Conservation (phyloP, 2,797 vertebrate genomes). For the Nyctibius grandis region DNA sequence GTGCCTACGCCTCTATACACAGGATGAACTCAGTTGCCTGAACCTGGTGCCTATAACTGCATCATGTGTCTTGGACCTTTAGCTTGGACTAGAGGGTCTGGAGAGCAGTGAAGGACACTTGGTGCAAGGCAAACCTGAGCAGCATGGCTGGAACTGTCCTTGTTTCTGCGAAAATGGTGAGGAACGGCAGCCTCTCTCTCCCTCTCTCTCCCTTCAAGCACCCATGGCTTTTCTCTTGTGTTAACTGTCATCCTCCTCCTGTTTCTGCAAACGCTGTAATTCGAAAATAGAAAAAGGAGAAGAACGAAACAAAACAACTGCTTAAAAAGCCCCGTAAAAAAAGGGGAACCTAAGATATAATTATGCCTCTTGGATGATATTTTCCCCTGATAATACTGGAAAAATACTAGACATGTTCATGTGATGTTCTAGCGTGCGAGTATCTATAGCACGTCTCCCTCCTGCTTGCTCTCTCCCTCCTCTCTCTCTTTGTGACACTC, state of each 20-base stretch:
- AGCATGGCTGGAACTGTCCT: neutral
- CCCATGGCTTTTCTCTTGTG: neutral
- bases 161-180: neutral
- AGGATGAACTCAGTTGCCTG: neutral
- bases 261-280: constrained; percentile 15
- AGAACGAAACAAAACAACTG: constrained; percentile 36
- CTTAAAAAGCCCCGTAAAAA: neutral
- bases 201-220: neutral
- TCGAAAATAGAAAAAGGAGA: constrained; percentile 60
- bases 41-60: neutral
- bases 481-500: neutral
- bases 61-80: neutral
- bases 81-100: neutral
- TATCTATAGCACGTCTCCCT: neutral
- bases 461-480: neutral
- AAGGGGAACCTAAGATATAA: constrained; percentile 48
- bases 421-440: neutral
- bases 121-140: neutral
- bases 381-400: constrained; percentile 42
- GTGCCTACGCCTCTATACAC: neutral
- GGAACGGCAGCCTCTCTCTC: neutral
- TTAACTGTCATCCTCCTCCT: constrained; percentile 29
- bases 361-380: constrained; percentile 43
- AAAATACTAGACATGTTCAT: constrained; percentile 28
- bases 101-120: neutral